Evolutionary conservation across 2,888 invertebrate genomes (phyloP), one percentile per base, ranked within the genome.

Genomic region (Cosmia pyralina): DNA sequence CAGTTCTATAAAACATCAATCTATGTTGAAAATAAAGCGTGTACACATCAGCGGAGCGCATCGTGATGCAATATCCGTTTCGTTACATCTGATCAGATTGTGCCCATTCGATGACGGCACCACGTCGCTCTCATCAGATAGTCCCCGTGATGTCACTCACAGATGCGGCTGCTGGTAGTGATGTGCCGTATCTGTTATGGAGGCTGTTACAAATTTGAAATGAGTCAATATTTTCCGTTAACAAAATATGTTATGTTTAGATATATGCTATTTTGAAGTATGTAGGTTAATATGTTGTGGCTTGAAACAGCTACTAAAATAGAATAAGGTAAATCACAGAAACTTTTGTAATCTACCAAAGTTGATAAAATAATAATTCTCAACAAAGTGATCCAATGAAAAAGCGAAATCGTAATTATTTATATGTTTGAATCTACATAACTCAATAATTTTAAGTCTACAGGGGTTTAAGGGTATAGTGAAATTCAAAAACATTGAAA

Each of bases 11-110:
- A 17, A 34, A 55, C 15, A 60, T 48, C 59, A 28, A 19, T 44
- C 50, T 19, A 59, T 52, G 28, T 65, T 19, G n/a, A 52, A 82
- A 78, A 66, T 82, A 74, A 62, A 59, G 38, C 59, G 5, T 52
- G 60, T 41, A n/a, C 38, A 72, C 77, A 81, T 71, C 77, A 76
- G 65, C 38, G 57, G 13, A 67, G 69, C 58, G 50, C 62, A 68
- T 69, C 73, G 66, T 75, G 73, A 82, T 84, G 83, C 85, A 89
- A 90, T 90, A 88, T 90, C 90, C 88, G 88, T 60, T 81, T 64
- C 15, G 69, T 79, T 75, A 79, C 85, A 89, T 89, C 85, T 86
- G 87, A 83, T 84, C 83, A 85, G 87, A 88, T 90, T 85, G 87
- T 87, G 70, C 50, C n/a, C 13, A 38, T 34, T 53, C 53, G 53